A percentile compares a stretch with the other conserved stretches of the same genome.
Evolutionary conservation across 2,797 vertebrate genomes (phyloP).

Genomic region (Remorina albescens): DNA sequence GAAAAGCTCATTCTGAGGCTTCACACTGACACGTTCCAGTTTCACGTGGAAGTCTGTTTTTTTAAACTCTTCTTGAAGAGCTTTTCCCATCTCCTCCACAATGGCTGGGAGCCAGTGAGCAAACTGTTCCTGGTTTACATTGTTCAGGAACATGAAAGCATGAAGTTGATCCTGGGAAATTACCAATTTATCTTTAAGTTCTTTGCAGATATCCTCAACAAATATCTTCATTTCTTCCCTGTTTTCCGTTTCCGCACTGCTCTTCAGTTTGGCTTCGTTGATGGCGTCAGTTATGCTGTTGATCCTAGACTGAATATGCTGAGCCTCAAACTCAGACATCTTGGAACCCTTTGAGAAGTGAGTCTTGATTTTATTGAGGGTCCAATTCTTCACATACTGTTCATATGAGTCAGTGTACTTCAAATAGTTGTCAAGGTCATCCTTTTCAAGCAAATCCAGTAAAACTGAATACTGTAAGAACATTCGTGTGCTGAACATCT

Average conservation of each 20-base stretch:
- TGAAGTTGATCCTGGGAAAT: constrained; percentile 65
- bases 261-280: constrained; percentile 18
- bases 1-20: constrained; percentile 75
- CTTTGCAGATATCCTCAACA: constrained; percentile 60
- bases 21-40: constrained; percentile 33
- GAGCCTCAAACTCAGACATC: constrained; percentile 33
- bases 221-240: constrained; percentile 70
- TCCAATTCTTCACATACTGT: constrained; percentile 54
- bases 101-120: constrained; percentile 30
- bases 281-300: constrained; percentile 58
- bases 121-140: constrained; percentile 62
- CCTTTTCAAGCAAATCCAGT: constrained; percentile 50
- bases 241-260: no score
- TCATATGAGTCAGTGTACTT: constrained; percentile 46
- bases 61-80: constrained; percentile 20
- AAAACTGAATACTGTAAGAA: constrained; percentile 64
- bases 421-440: background rate
- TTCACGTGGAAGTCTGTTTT: fast-evolving
- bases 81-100: constrained; percentile 53
- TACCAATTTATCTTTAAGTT: constrained; percentile 66
- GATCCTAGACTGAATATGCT: constrained; percentile 32
- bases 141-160: constrained; percentile 68
- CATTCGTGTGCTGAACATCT: constrained; percentile 54
- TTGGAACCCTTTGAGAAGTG: constrained; percentile 23
- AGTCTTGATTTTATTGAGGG: background rate